Base-by-base conservation (phyloP, 2,888 invertebrate genomes). In the Coelopa pilipes region DNA sequence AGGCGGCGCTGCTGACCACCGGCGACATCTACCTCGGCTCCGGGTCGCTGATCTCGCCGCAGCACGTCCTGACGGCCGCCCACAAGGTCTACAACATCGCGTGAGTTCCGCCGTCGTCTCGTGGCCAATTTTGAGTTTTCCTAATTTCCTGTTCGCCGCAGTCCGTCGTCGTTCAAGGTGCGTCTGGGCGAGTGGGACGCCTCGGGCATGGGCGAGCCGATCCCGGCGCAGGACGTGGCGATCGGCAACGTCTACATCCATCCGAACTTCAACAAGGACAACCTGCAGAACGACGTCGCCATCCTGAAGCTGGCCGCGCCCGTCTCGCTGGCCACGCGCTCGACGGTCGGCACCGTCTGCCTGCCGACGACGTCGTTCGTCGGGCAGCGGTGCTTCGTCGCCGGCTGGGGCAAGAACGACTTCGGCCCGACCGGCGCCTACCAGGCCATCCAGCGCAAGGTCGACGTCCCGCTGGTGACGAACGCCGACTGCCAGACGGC, bases 381-480 rank as follows among this genome's bases (percentile, higher is more conserved):
- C 68, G 91, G 91, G 15, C 89, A 90, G 82, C 89, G 84, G 79
- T 82, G 87, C 81, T 90, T 89, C 88, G 93, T 94, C 0, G 89
- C 93, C n/a, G 97, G 97, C 13, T 97, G 96, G 96, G 97, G 97
- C 15, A 94, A 95, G 83, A 86, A 94, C 78, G 91, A 92, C 78
- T 97, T 94, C 76, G 89, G 88, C 81, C 70, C 88, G 15, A 82
- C 81, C 2, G 87, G 87, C 5, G 81, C 83, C 9, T 87, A 84
- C 72, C 87, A 93, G 84, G 90, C 90, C 77, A 92, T 93, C 50
- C 87, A 93, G 82, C 93, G 93, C 82, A 91, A 94, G 85, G 94
- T 95, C 0, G 93, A 93, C 75, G 92, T 96, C 0, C 92, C 92
- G 0, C 89, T 96, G 53, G 89, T 93, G 9, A 89, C 89, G n/a